phyloP scores from a whole-genome alignment of 2,113 vertebrate genomes.

The Ranitomeya imitator region DNA sequence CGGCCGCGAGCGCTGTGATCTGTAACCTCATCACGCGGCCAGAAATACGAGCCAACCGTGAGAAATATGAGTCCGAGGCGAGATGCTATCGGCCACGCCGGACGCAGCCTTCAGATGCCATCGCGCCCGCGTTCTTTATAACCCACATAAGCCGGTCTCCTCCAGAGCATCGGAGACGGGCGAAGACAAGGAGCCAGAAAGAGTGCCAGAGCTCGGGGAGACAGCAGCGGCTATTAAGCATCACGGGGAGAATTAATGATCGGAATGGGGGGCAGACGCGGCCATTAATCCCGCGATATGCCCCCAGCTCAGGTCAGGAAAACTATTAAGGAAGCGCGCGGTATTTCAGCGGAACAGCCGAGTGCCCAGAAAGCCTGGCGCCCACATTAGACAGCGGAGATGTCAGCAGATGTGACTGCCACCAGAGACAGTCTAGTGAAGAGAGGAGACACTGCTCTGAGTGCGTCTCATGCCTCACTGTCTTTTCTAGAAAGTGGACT shows the following conservation, averaged over 20 bases:
- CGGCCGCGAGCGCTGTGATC: conserved; percentile 1
- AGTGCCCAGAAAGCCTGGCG: neutral
- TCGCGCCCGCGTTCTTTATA: conserved; percentile 47
- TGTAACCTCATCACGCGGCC: conserved; percentile 44
- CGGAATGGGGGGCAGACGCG: conserved; percentile 13
- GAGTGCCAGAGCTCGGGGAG: conserved; percentile 15
- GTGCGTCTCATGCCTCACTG: neutral
- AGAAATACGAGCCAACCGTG: conserved; percentile 25
- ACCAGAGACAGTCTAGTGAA: neutral
- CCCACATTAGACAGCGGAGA: neutral
- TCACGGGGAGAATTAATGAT: conserved; percentile 48
- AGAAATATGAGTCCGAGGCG: conserved; percentile 50
- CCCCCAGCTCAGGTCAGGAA: conserved; percentile 46
- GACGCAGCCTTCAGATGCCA: conserved; percentile 55
- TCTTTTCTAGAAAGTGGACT: neutral
- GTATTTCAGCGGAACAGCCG: neutral
- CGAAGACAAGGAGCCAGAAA: conserved; percentile 1
- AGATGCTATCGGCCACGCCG: conserved; percentile 51
- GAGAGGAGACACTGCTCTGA: neutral
- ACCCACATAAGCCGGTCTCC: conserved; percentile 55
- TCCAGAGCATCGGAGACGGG: conserved; percentile 37
- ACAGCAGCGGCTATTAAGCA: conserved; percentile 54
- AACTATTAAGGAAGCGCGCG: conserved; percentile 41
- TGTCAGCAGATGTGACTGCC: neutral
- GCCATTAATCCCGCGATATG: conserved; percentile 53